These are phyloP conservation scores for Cyphomyrus plagiostoma DNA, from an alignment of 2,113 vertebrate genomes.

Conservation along the genomic window DNA sequence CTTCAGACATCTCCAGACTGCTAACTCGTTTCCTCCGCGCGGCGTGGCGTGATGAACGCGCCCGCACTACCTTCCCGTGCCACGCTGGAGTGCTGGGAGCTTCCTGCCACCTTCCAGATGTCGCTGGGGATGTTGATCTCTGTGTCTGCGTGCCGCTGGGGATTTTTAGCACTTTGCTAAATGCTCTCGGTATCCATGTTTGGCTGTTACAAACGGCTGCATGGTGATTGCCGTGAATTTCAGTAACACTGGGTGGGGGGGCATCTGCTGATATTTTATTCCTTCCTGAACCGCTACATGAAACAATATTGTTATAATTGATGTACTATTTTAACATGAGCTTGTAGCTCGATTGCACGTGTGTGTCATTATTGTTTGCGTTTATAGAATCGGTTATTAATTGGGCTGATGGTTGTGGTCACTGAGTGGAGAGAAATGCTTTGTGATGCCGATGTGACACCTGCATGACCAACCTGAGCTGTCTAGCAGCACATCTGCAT, in stretches of 20 bases:
- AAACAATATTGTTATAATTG: neutral
- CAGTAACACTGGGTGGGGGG: neutral
- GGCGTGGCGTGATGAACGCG: neutral
- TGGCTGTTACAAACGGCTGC: neutral
- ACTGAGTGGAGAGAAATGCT: neutral
- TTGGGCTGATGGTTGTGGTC: neutral
- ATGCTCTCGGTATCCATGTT: neutral
- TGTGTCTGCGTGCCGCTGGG: neutral
- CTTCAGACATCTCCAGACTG: constrained; percentile 1
- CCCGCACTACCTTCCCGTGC: neutral
- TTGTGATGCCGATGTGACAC: neutral
- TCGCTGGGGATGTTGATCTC: neutral
- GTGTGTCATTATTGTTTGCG: neutral
- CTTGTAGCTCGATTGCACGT: neutral
- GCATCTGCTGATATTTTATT: neutral
- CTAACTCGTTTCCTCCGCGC: neutral
- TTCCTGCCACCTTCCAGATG: neutral
- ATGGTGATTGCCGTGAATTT: neutral
- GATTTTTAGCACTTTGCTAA: neutral
- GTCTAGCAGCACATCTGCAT: neutral
- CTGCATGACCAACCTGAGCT: neutral
- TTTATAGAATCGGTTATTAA: neutral
- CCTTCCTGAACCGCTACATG: neutral
- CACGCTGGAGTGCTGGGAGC: neutral
- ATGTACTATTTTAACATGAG: neutral